A percentile compares a stretch with the other conserved stretches of the same genome.
phyloP scores from a whole-genome alignment of 2,888 invertebrate species.

The Incurvaria masculella region DNA sequence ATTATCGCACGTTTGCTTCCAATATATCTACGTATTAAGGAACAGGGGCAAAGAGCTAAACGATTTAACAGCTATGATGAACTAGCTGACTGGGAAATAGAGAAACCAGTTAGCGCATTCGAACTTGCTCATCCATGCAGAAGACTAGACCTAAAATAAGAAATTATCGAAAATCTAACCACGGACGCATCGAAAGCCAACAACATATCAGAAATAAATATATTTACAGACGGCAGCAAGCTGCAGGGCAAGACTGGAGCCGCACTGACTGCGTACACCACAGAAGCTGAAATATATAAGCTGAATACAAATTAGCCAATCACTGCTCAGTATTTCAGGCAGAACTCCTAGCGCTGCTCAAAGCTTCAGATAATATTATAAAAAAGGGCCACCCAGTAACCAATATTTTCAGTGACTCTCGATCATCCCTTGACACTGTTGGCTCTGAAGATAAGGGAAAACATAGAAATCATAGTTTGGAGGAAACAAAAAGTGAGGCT shows the following conservation, averaged over 20 bases:
- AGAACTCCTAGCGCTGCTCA: background rate
- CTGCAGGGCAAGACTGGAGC: constrained; percentile 1
- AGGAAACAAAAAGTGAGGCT: background rate
- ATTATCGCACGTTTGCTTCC: no score
- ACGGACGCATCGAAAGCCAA: background rate
- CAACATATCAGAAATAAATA: background rate
- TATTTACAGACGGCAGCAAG: constrained; percentile 4
- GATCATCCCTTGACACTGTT: background rate
- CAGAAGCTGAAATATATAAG: background rate
- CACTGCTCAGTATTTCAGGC: constrained; percentile 5
- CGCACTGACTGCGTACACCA: background rate
- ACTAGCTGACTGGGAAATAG: constrained; percentile 5
- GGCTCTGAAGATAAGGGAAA: background rate
- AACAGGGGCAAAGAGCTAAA: no score
- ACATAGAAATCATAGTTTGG: background rate
- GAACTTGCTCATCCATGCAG: constrained; percentile 1
- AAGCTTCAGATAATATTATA: background rate
- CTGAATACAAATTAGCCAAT: background rate
- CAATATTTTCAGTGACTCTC: background rate
- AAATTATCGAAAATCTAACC: no score
- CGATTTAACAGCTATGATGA: constrained; percentile 1
- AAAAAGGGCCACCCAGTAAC: background rate
- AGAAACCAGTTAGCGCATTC: background rate
- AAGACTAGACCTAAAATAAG: no score
- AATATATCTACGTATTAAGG: no score